These are phyloP conservation scores for Xiphophorus couchianus DNA, from an alignment of 2,113 vertebrate species.

Conservation along the genomic window DNA sequence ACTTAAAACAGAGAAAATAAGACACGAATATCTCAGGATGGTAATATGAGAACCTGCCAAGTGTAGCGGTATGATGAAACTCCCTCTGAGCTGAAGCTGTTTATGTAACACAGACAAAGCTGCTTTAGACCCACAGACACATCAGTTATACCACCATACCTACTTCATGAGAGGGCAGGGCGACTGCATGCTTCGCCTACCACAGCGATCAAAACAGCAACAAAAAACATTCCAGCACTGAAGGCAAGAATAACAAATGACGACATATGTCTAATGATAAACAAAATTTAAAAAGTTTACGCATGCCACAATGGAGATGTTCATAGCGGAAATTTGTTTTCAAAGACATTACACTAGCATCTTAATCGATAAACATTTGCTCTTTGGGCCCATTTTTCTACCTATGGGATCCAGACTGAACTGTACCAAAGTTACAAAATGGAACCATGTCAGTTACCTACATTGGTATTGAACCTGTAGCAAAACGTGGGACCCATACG, in stretches of 20 bases:
- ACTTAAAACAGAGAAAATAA: conserved; percentile 18
- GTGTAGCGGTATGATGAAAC: conserved; percentile 44
- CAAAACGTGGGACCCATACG: too few species aligned
- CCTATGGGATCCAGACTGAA: too few species aligned
- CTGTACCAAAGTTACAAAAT: too few species aligned
- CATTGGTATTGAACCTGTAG: too few species aligned
- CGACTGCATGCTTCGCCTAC: conserved; percentile 23
- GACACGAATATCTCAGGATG: conserved; percentile 27
- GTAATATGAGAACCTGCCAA: conserved; percentile 44
- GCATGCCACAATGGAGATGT: neutral
- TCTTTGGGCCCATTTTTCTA: too few species aligned
- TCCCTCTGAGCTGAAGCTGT: conserved; percentile 69
- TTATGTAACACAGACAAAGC: conserved; percentile 48
- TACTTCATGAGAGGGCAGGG: conserved; percentile 34
- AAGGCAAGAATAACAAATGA: neutral
- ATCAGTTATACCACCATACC: conserved; percentile 35
- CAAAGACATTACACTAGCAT: too few species aligned
- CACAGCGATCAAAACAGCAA: conserved; percentile 30
- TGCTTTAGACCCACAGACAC: conserved; percentile 30
- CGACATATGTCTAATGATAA: neutral
- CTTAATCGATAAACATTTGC: too few species aligned
- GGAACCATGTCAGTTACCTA: too few species aligned
- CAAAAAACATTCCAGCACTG: conserved; percentile 15
- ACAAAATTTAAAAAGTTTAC: neutral
- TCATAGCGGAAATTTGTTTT: neutral